Base-by-base conservation (phyloP, 1,140 invertebrate species). In the Oryzaephilus surinamensis region DNA sequence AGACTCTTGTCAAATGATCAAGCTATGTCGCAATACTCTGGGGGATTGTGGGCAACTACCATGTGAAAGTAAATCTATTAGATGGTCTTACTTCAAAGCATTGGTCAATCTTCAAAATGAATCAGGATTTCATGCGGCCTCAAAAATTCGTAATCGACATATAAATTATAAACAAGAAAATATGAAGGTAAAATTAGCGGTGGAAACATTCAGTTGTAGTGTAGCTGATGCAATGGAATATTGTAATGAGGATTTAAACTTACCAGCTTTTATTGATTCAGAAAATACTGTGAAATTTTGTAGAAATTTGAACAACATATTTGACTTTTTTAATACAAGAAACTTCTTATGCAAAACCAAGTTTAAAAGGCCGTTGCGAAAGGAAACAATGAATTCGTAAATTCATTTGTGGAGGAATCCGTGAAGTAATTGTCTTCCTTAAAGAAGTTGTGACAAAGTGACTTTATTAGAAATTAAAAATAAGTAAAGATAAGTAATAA, bases 121-220 rank as follows among this genome's bases (percentile, higher is more conserved):
- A 14, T 26, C 60, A 26, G 52, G 50, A 11, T 41, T 61, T 8
- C 41, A 52, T 36, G 21, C 43, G 29, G 52, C 27, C 0, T 60
- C 47, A 31, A 62, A 60, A 45, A 12, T 63, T 17, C 48, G 27
- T 17, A 43, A 31, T 13, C 20, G 32, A 11, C 58, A 62, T 46
- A 28, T 63, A 14, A 28, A 49, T 36, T 61, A 38, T 36, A n/a
- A 39, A 5, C 45, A 52, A 23, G 36, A 57, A 16, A 59, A 57
- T 54, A 61, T 59, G 46, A 57, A 60, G 36, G 51, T 60, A 6
- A 52, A 54, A 36, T 31, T 62, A 27, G 53, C 48, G 15, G 43
- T 46, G 10, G 55, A 62, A 52, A 35, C 50, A 15, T 38, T 62
- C 6, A 64, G 58, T 48, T 12, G 44, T 10, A 55, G 47, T 37